Evolutionary conservation across 2,888 invertebrate genomes (phyloP).

Genomic region (Apamea epomidion): DNA sequence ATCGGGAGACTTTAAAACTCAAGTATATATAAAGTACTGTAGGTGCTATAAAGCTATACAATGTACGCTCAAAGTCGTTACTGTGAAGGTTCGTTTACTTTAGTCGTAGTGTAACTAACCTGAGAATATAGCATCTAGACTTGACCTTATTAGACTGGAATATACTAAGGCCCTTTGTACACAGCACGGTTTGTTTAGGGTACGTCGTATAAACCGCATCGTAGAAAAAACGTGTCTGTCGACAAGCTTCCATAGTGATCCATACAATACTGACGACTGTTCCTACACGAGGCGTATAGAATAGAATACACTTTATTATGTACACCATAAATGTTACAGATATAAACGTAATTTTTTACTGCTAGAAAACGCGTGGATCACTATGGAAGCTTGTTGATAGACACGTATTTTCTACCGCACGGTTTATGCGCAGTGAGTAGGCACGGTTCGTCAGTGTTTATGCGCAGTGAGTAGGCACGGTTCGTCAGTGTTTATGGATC

Average conservation of each 20-base stretch:
- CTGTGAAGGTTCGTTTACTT: constrained; percentile 43
- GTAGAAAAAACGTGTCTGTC: neutral
- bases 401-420: too few relatives aligned
- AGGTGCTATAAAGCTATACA: constrained; percentile 45
- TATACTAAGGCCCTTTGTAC: constrained; percentile 3
- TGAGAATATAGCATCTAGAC: constrained; percentile 22
- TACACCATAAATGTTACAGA: too few relatives aligned
- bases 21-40: constrained; percentile 39
- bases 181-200: neutral
- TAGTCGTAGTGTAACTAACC: constrained; percentile 36
- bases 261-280: neutral
- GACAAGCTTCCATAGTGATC: neutral
- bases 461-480: too few relatives aligned
- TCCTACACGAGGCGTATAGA: neutral
- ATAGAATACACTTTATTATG: too few relatives aligned
- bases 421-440: too few relatives aligned
- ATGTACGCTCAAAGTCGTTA: constrained; percentile 48
- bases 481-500: too few relatives aligned
- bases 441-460: too few relatives aligned
- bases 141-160: constrained; percentile 39
- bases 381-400: too few relatives aligned
- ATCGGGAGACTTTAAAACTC: constrained; percentile 56
- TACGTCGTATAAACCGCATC: neutral
- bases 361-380: neutral
- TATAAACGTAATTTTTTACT: neutral